Percentiles rank a stretch among this genome's conserved stretches.
These are phyloP conservation scores for Rhinichthys osculus DNA, from an alignment of 2,797 vertebrate genomes.

Conservation along the genomic window DNA sequence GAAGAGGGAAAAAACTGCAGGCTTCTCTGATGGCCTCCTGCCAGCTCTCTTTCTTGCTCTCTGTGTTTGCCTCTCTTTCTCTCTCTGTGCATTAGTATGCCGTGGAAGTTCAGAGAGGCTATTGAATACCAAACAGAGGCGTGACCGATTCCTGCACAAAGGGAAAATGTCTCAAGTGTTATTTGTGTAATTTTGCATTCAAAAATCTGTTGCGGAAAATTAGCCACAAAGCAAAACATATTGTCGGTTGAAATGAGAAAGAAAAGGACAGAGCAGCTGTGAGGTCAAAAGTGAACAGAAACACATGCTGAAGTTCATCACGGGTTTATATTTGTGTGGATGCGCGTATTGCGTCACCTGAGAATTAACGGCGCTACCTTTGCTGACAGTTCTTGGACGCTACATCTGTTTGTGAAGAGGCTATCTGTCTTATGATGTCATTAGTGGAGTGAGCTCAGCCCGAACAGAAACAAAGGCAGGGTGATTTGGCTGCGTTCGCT, in stretches of 20 bases:
- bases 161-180: constrained; percentile 48
- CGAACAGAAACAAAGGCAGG: constrained; percentile 47
- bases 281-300: constrained; percentile 25
- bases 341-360: neutral
- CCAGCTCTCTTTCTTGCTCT: constrained; percentile 45
- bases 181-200: constrained; percentile 17
- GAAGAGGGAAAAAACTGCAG: constrained; percentile 42
- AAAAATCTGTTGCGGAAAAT: neutral
- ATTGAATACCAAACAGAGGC: constrained; percentile 52
- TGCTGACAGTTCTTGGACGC: constrained; percentile 25
- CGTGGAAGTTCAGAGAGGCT: constrained; percentile 51
- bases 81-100: constrained; percentile 52
- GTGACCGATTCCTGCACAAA: constrained; percentile 49
- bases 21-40: constrained; percentile 45
- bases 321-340: neutral
- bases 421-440: constrained; percentile 56
- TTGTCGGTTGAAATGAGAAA: neutral
- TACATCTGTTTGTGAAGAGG: constrained; percentile 39
- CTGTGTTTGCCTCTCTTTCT: constrained; percentile 40
- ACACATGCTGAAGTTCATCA: constrained; percentile 10
- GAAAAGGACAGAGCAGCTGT: constrained; percentile 15
- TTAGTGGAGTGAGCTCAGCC: constrained; percentile 39
- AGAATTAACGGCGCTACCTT: neutral
- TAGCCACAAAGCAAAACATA: neutral
- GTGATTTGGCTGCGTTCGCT: constrained; percentile 41